Evolutionary conservation across 2,888 invertebrate genomes (phyloP).

Genomic region (Digitonthophagus gazella): DNA sequence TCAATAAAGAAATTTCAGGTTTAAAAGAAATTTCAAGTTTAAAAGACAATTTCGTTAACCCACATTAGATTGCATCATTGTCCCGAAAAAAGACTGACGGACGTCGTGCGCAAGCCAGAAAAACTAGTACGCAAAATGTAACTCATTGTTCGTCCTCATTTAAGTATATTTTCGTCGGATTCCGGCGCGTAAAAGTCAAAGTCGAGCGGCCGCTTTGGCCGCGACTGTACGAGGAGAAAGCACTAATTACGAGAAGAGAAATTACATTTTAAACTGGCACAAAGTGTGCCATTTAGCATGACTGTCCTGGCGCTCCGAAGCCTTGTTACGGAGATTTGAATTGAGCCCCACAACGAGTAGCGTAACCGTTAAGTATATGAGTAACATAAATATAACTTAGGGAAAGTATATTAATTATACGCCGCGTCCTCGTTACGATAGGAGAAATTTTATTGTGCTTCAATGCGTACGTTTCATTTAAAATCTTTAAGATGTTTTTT

Average conservation of each 20-base stretch:
- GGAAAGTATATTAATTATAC: background rate
- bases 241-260: background rate
- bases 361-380: background rate
- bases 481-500: no score
- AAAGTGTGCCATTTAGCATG: background rate
- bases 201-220: background rate
- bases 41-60: no score
- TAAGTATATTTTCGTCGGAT: background rate
- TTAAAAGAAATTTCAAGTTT: no score
- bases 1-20: no score
- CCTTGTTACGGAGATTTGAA: background rate
- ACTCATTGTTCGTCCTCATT: background rate
- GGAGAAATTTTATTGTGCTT: background rate
- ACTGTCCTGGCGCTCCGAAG: background rate
- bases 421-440: background rate
- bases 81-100: background rate
- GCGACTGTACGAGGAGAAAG: background rate
- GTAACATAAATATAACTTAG: background rate
- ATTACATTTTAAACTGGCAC: background rate
- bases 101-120: background rate
- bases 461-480: background rate
- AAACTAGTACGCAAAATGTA: background rate
- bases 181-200: background rate
- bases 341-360: background rate
- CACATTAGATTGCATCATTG: background rate